Evolutionary conservation across 2,888 invertebrate genomes (phyloP), one percentile per base, ranked within the genome.

Genomic region (Dromius quadrimaculatus): DNA sequence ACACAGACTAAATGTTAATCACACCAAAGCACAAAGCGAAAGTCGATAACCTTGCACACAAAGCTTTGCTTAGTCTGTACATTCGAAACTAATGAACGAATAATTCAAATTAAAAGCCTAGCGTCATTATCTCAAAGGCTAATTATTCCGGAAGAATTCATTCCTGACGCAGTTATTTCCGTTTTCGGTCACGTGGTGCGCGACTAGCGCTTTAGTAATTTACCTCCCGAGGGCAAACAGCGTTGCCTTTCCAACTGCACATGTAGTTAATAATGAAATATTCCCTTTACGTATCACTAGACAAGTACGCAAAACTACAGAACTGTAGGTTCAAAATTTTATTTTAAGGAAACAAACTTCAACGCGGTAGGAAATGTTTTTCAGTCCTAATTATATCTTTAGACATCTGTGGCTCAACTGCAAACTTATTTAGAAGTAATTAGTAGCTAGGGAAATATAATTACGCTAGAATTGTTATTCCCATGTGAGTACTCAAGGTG

Each of bases 101-200:
- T 59, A 59, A 59, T 59, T 36, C 36, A 59, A 59, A 59, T 59
- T 34, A 36, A 59, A 59, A 36, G 59, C 59, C 19, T n/a, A 13
- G 59, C 34, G 34, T 59, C 36, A 59, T 59, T 59, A 59, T 59
- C 36, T 36, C 20, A n/a, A 13, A 59, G 36, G 36, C 59, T 59
- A 59, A 59, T 59, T 59, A 59, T 59, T 59, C 59, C 59, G 59
- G 36, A 36, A 59, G 59, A 59, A 59, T 59, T 36, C 59, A 59
- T 59, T 59, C 36, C 8, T 17, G 59, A 34, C 36, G 59, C 36
- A 59, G 59, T 59, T 59, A 36, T 59, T 59, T 59, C 59, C 59
- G 59, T 59, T 36, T 34, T 59, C 9, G 36, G 34, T 59, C 59
- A 59, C 59, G 59, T 59, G 50, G 50, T 15, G 15, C 8, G 47